phyloP scores from a whole-genome alignment of 64 coral and sea anemone species.

The Pocillopora damicornis region DNA sequence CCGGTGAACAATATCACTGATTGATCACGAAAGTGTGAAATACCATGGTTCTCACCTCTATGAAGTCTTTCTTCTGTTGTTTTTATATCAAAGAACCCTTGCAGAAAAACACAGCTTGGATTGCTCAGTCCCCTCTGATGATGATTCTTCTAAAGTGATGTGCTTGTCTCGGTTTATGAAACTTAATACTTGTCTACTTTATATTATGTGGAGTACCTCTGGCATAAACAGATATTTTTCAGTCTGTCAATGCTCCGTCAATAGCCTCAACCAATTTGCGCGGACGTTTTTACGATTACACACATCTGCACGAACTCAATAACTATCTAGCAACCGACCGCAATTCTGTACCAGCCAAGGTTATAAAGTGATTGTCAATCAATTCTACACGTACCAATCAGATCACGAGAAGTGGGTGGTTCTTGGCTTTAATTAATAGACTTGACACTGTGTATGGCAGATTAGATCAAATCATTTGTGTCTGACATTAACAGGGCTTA shows the following conservation, averaged over 20 bases:
- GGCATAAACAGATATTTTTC: background rate
- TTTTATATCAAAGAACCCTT: background rate
- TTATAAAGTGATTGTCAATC: background rate
- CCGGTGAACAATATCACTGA: background rate
- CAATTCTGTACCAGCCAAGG: background rate
- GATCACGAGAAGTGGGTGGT: background rate
- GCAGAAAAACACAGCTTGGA: background rate
- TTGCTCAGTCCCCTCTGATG: background rate
- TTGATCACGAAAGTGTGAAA: background rate
- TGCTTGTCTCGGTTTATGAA: constrained; percentile 13
- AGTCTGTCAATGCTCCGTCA: constrained; percentile 4
- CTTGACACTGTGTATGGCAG: background rate
- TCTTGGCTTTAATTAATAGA: background rate
- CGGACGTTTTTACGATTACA: constrained; percentile 23
- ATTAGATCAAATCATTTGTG: background rate
- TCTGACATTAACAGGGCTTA: background rate
- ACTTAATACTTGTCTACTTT: background rate
- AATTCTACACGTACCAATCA: background rate
- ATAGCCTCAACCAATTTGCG: background rate
- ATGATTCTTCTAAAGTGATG: background rate
- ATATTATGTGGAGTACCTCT: background rate
- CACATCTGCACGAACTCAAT: background rate
- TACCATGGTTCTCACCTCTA: background rate
- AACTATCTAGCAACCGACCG: background rate
- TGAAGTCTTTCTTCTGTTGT: background rate